Evolutionary conservation across 2,888 invertebrate species (phyloP).

Genomic region (Ormia ochracea): DNA sequence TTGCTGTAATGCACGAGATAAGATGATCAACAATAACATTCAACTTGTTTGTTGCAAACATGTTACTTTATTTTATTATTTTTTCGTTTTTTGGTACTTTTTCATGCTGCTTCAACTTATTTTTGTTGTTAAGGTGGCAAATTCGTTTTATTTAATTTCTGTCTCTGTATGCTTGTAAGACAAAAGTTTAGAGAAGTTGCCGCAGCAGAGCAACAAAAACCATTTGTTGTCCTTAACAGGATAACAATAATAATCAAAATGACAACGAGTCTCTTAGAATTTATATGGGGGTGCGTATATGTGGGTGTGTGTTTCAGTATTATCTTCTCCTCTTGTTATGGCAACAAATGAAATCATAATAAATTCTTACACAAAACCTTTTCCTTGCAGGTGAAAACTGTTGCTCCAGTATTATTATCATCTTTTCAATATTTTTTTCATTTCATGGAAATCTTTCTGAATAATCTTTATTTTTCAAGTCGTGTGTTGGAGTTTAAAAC

Average conservation of each 20-base stretch:
- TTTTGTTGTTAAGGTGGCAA: constrained; percentile 18
- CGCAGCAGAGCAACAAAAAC: not conserved
- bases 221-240: constrained; percentile 41
- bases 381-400: constrained; percentile 9
- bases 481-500: no score
- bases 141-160: not conserved
- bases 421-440: constrained; percentile 16
- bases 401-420: constrained; percentile 27
- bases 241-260: constrained; percentile 58
- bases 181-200: constrained; percentile 11
- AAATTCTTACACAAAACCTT: constrained; percentile 15
- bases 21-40: constrained; percentile 60
- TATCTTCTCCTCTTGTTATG: not conserved
- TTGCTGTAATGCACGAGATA: constrained; percentile 51
- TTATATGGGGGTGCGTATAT: not conserved
- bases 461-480: not conserved
- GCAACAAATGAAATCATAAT: not conserved
- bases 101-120: not conserved
- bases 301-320: not conserved
- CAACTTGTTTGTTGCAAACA: constrained; percentile 51
- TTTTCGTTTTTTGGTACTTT: not conserved
- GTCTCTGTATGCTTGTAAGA: not conserved
- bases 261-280: constrained; percentile 7
- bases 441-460: not conserved
- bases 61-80: constrained; percentile 22